phyloP scores from a whole-genome alignment of 1,140 invertebrate genomes.

The Venustaconcha ellipsiformis region DNA sequence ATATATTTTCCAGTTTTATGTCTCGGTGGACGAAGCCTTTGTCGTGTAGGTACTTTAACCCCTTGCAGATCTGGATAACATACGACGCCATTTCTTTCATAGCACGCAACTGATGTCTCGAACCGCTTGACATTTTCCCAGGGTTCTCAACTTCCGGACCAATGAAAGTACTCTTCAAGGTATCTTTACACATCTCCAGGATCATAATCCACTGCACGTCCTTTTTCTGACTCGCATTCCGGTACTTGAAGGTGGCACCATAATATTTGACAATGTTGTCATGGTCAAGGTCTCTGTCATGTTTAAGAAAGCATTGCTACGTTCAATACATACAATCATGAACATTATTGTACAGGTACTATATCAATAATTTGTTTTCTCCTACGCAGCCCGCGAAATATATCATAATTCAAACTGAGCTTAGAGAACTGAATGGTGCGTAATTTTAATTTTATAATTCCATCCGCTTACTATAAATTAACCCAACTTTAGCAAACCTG shows the following conservation, averaged over 20 bases:
- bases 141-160: constrained; percentile 28
- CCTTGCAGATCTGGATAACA: constrained; percentile 46
- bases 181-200: constrained; percentile 53
- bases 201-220: constrained; percentile 56
- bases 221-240: constrained; percentile 5
- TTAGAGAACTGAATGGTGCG: no score
- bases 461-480: no score
- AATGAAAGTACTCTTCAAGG: constrained; percentile 47
- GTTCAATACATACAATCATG: no score
- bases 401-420: no score
- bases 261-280: constrained; percentile 54
- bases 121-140: constrained; percentile 16
- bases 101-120: constrained; percentile 27
- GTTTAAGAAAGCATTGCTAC: no score
- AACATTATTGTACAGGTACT: no score
- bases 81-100: constrained; percentile 45
- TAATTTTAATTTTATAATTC: no score
- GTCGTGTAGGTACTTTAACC: constrained; percentile 52
- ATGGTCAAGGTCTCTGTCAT: constrained; percentile 36
- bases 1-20: constrained; percentile 61
- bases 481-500: no score
- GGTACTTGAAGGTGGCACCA: constrained; percentile 36
- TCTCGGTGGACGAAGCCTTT: constrained; percentile 61
- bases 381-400: no score
- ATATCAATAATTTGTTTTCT: no score